phyloP scores from a whole-genome alignment of 2,797 vertebrate genomes.

The Acanthurus lineatus region DNA sequence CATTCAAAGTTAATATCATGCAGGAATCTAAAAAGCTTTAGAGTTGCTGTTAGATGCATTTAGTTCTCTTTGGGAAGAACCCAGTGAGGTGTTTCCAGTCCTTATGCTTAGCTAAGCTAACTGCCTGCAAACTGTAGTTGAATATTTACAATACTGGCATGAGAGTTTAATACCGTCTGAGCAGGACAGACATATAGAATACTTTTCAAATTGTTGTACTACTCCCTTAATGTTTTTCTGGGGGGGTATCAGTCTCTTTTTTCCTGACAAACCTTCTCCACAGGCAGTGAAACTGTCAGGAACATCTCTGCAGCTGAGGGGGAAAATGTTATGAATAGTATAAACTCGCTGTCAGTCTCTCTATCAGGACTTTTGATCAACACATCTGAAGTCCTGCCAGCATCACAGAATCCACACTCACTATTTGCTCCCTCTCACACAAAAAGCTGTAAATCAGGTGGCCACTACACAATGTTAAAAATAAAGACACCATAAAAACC shows the following conservation, averaged over 20 bases:
- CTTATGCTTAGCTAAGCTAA: conserved; percentile 6
- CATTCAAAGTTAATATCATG: too few species aligned
- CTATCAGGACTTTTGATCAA: conserved; percentile 25
- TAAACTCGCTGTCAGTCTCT: conserved; percentile 21
- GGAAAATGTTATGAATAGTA: conserved; percentile 9
- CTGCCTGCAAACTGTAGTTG: not conserved
- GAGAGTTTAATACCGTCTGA: not conserved
- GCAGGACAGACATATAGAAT: not conserved
- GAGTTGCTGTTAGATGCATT: too few species aligned
- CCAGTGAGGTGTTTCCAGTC: not conserved
- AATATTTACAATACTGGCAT: not conserved
- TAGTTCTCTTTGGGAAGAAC: not conserved
- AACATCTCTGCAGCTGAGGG: conserved; percentile 4
- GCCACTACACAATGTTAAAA: conserved; percentile 61
- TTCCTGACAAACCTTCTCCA: conserved; percentile 11
- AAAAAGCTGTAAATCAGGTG: conserved; percentile 43
- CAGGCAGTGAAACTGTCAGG: conserved; percentile 6
- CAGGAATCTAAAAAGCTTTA: too few species aligned
- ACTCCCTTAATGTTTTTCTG: not conserved
- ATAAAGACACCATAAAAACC: conserved; percentile 54
- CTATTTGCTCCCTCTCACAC: conserved; percentile 25
- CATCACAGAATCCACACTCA: conserved; percentile 12
- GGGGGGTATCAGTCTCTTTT: not conserved
- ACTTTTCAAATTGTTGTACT: not conserved
- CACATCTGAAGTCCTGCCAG: conserved; percentile 16